Conservation (phyloP, 2,888 invertebrate species). For the Selenia dentaria region DNA sequence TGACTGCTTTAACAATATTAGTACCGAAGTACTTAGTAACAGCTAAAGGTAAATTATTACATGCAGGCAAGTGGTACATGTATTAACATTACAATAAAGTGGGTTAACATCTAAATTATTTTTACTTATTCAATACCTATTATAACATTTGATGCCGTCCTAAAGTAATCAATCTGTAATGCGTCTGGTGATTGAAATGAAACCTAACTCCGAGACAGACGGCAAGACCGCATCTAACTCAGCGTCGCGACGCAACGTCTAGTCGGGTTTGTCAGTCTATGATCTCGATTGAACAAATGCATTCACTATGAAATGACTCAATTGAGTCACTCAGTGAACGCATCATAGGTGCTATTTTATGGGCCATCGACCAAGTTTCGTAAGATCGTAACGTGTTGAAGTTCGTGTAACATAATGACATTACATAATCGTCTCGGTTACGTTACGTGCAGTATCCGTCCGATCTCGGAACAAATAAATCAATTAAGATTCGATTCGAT, state of each 20-base stretch:
- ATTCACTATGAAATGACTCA: constrained; percentile 15
- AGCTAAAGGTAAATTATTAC: too few species aligned
- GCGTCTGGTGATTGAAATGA: too few species aligned
- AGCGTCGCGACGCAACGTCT: neutral
- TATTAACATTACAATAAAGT: too few species aligned
- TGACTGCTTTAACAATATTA: too few species aligned
- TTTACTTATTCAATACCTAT: too few species aligned
- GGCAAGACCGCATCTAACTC: too few species aligned
- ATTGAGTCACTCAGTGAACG: constrained; percentile 16
- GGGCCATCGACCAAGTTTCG: constrained; percentile 30
- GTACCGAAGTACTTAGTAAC: too few species aligned
- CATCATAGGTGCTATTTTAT: constrained; percentile 35
- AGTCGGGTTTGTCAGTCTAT: neutral
- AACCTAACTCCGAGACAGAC: too few species aligned
- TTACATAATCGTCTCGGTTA: constrained; percentile 26
- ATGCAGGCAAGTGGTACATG: too few species aligned
- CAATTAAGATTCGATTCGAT: constrained; percentile 31
- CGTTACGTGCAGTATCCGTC: constrained; percentile 32
- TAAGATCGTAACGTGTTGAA: constrained; percentile 21
- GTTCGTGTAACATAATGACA: constrained; percentile 15
- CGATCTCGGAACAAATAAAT: constrained; percentile 31
- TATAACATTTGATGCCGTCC: too few species aligned
- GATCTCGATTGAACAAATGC: constrained; percentile 7
- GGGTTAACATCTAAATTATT: too few species aligned
- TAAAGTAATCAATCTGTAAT: too few species aligned